Evolutionary conservation across 2,888 invertebrate genomes (phyloP), one percentile per base, ranked within the genome.

Genomic region (Acanthosoma haemorrhoidale): DNA sequence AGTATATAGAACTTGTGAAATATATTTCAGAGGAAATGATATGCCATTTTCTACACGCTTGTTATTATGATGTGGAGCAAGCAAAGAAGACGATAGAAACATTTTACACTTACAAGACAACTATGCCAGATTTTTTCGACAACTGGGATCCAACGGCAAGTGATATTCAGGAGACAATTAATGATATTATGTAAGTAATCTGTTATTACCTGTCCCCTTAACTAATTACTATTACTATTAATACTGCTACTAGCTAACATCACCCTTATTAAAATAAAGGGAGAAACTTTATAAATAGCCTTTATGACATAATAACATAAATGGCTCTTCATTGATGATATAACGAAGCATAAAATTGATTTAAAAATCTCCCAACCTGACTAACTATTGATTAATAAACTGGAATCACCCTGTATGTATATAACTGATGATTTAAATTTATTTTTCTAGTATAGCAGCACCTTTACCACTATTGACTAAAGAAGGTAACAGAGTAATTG

Each of bases 11-110:
- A 60, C 11, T 11, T 51, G n/a, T n/a, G n/a, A n/a, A n/a, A n/a
- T n/a, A n/a, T n/a, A n/a, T 64, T 15, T 36, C 72, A 76, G 76
- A 76, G 39, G 74, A 75, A 73, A 73, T 72, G 68, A 38, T 75
- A 11, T 70, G 74, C 1, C 74, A 75, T 21, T 76, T 76, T 32
- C 61, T 75, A 13, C 75, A 76, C 39, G 75, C 76, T 21, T 75
- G 75, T 60, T 71, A 73, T 60, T 76, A 73, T 29, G 66, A 75
- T 68, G 21, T 75, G 16, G 74, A 75, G 31, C 34, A 70, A 36
- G 68, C 76, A 8, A 76, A 75, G 71, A 67, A 66, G 11, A 75
- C 76, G 0, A 71, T 75, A 11, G 70, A 73, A 36, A 58, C 69
- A 4, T 75, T 60, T 60, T 76, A 71, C 31, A 69, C 70, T 3